Evolutionary conservation across 1,140 invertebrate genomes (phyloP).

Genomic region (Odontomachus brunneus): DNA sequence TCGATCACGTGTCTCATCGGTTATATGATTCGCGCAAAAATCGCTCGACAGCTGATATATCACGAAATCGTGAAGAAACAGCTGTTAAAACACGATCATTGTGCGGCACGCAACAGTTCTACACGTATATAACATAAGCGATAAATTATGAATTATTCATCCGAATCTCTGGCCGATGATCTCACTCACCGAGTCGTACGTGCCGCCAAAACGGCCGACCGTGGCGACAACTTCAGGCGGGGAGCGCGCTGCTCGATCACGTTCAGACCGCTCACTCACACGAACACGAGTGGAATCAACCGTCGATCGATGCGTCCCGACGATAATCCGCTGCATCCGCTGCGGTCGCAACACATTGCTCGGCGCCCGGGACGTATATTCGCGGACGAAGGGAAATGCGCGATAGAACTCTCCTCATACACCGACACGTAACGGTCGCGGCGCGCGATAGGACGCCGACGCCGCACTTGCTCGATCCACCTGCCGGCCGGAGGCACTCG

Average conservation of each 20-base stretch:
- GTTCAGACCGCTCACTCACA: not conserved
- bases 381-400: not conserved
- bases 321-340: too few species aligned
- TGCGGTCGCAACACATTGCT: not conserved
- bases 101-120: not conserved
- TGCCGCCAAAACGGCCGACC: not conserved
- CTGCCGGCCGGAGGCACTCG: too few species aligned
- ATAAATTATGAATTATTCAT: not conserved
- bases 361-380: too few species aligned
- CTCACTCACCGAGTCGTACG: slow-evolving; percentile 13
- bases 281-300: not conserved
- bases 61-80: too few species aligned
- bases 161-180: not conserved
- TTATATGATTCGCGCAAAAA: too few species aligned
- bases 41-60: too few species aligned
- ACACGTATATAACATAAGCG: too few species aligned
- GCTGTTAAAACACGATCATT: not conserved
- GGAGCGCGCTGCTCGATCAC: not conserved
- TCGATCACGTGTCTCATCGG: too few species aligned
- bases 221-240: not conserved
- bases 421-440: not conserved
- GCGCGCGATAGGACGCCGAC: not conserved
- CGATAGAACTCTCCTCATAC: not conserved
- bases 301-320: not conserved
- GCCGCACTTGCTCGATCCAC: too few species aligned